Conservation (phyloP, 2,888 invertebrate genomes). For the Corbicula japonica region DNA sequence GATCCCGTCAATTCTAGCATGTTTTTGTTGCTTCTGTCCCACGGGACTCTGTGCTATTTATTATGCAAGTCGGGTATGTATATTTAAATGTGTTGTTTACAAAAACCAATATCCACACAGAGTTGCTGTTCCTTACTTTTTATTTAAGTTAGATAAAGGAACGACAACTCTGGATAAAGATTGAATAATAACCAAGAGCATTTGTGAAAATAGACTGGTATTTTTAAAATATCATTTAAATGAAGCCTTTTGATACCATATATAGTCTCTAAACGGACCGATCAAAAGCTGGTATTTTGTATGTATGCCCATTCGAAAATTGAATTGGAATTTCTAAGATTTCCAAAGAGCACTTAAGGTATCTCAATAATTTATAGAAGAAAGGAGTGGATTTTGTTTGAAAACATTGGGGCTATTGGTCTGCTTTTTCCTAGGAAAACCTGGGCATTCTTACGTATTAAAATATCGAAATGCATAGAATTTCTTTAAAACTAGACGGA, state of each 20-base stretch:
- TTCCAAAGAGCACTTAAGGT: no score
- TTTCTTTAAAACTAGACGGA: no score
- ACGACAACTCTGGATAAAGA: not conserved
- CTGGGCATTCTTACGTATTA: no score
- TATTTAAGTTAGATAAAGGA: not conserved
- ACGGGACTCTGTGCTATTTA: slow-evolving; percentile 59
- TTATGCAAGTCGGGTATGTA: slow-evolving; percentile 52
- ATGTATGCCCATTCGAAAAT: no score
- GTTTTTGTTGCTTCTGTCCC: slow-evolving; percentile 62
- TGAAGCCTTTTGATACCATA: not conserved
- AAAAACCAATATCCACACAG: slow-evolving; percentile 1
- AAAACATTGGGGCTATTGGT: no score
- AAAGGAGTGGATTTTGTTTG: no score
- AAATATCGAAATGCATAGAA: no score
- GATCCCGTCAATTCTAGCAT: slow-evolving; percentile 57
- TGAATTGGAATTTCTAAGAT: no score
- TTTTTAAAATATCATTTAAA: not conserved
- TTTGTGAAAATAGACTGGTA: not conserved
- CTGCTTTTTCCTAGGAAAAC: no score
- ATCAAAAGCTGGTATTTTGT: no score
- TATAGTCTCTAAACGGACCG: no score
- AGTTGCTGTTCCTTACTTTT: not conserved
- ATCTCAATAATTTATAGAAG: no score
- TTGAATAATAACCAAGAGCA: not conserved
- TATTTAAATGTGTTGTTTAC: not conserved